Conservation (phyloP, 2,888 invertebrate species). For the Ormyrus nitidulus region DNA sequence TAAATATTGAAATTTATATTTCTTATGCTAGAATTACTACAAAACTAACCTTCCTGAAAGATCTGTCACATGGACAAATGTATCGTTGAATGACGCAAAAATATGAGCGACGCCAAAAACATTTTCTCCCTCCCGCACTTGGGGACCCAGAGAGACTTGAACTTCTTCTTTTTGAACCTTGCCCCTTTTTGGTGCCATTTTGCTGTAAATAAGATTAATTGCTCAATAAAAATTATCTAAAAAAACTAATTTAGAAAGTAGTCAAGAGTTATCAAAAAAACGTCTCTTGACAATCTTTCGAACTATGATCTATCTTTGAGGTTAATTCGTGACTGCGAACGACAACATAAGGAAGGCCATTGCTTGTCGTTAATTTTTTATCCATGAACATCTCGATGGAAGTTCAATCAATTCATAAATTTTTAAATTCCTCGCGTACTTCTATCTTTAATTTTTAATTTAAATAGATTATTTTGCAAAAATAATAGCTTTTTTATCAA, state of each 20-base stretch:
- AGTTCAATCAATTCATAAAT: constrained; percentile 20
- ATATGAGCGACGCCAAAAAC: constrained; percentile 99
- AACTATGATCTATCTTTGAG: constrained; percentile 23
- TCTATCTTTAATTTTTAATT: not conserved
- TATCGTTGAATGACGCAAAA: constrained; percentile 99
- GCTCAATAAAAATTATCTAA: not conserved
- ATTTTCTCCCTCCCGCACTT: constrained; percentile 97
- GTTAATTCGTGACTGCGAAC: constrained; percentile 47
- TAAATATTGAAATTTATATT: too few relatives aligned
- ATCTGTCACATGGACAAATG: constrained; percentile 99
- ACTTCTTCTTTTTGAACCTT: constrained; percentile 98
- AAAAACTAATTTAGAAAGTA: not conserved
- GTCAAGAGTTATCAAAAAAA: constrained; percentile 11
- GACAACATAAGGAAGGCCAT: constrained; percentile 24
- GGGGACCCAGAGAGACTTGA: constrained; percentile 95
- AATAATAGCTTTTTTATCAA: constrained; percentile 43
- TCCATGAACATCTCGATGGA: constrained; percentile 61
- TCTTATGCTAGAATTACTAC: not conserved
- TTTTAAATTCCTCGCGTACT: not conserved
- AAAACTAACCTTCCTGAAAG: constrained; percentile 89
- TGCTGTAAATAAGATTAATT: constrained; percentile 46
- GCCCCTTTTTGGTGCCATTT: constrained; percentile 98
- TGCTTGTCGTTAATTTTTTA: constrained; percentile 55
- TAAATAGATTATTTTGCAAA: constrained; percentile 32
- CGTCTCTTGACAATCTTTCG: not conserved